Conservation (phyloP, 2,888 invertebrate species). For the Thera britannica region DNA sequence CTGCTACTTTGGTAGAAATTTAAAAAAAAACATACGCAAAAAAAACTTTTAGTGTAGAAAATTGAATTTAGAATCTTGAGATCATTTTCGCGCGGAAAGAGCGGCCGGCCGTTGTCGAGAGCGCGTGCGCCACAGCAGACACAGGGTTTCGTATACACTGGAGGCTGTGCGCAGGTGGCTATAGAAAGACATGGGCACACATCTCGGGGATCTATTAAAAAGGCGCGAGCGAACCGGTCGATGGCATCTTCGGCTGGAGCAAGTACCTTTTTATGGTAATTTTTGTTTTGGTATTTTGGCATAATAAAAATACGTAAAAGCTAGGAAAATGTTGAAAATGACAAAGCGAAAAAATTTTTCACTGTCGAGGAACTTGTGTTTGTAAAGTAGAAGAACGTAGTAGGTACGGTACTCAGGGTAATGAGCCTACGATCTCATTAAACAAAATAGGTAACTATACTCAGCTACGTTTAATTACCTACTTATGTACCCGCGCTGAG, state of each 20-base stretch:
- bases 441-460: too few relatives aligned
- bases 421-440: too few relatives aligned
- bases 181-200: constrained; percentile 51
- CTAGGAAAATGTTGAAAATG: too few relatives aligned
- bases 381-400: too few relatives aligned
- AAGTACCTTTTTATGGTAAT: constrained; percentile 34
- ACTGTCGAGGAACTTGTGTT: too few relatives aligned
- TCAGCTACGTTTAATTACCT: too few relatives aligned
- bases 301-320: too few relatives aligned
- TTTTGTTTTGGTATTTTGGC: too few relatives aligned
- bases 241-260: constrained; percentile 50
- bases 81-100: constrained; percentile 70
- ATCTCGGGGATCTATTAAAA: constrained; percentile 26
- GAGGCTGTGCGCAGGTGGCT: constrained; percentile 62
- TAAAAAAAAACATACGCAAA: constrained; percentile 2
- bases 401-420: too few relatives aligned
- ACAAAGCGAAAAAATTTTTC: too few relatives aligned
- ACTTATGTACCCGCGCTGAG: too few relatives aligned
- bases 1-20: constrained; percentile 4
- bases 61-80: constrained; percentile 59
- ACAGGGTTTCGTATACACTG: constrained; percentile 69
- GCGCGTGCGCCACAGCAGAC: constrained; percentile 71
- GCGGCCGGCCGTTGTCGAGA: constrained; percentile 57
- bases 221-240: constrained; percentile 60
- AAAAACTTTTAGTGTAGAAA: constrained; percentile 21